A percentile compares a stretch with the other conserved stretches of the same genome.
These are phyloP conservation scores for Botrylloides violaceus DNA, from an alignment of 23 tunicate species.

Conservation along the genomic window DNA sequence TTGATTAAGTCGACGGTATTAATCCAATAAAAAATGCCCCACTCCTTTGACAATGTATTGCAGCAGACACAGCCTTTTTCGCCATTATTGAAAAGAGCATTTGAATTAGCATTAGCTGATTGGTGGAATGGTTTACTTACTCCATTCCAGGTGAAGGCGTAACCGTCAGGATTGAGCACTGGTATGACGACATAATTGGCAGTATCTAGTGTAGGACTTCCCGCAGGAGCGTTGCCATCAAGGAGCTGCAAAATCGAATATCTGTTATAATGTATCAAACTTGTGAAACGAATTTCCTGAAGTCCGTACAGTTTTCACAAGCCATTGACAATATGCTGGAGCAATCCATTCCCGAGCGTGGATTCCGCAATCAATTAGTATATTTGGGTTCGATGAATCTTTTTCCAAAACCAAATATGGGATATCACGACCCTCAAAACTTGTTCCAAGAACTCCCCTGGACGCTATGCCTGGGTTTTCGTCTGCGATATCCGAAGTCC, in stretches of 20 bases:
- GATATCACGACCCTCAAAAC: constrained; percentile 59
- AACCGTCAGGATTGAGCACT: constrained; percentile 85
- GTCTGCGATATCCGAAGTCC: constrained; percentile 44
- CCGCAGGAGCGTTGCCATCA: no score
- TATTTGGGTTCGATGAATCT: constrained; percentile 30
- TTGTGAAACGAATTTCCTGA: background rate
- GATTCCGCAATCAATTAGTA: constrained; percentile 93
- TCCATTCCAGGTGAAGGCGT: constrained; percentile 36
- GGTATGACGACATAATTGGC: constrained; percentile 72
- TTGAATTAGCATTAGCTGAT: no score
- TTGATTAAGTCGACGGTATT: no score
- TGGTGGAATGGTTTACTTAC: no score
- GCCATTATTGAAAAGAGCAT: no score
- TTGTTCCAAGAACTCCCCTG: background rate
- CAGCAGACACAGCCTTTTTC: no score
- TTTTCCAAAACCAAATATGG: constrained; percentile 27
- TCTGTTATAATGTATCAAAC: background rate
- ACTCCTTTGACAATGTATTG: no score
- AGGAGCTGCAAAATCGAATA: no score
- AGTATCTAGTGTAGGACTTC: background rate
- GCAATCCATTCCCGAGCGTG: constrained; percentile 99
- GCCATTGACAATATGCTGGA: constrained; percentile 97
- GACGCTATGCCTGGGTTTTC: constrained; percentile 17
- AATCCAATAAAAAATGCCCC: no score
- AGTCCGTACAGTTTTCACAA: constrained; percentile 56